Evolutionary conservation across 2,888 invertebrate genomes (phyloP).

Genomic region (Camptogramma bilineatum): DNA sequence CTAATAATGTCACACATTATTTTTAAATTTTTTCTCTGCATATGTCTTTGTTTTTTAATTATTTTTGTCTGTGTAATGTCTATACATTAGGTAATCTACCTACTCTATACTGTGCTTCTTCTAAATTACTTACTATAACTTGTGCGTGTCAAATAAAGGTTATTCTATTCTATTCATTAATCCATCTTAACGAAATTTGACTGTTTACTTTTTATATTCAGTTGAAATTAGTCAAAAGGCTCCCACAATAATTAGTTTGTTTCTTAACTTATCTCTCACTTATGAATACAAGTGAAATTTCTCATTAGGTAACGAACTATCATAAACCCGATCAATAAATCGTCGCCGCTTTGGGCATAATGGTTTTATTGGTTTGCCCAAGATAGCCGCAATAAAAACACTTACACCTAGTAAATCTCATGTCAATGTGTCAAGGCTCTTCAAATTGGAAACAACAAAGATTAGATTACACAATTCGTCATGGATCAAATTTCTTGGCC

Average conservation of each 20-base stretch:
- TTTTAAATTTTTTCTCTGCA: too few relatives aligned
- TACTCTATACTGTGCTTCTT: too few relatives aligned
- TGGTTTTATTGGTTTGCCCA: slow-evolving; percentile 23
- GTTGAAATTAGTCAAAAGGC: not conserved
- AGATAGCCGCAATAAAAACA: slow-evolving; percentile 20
- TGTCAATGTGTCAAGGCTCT: slow-evolving; percentile 25
- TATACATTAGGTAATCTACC: too few relatives aligned
- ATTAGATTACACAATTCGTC: not conserved
- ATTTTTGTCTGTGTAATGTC: too few relatives aligned
- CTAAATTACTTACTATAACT: too few relatives aligned
- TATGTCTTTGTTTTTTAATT: too few relatives aligned
- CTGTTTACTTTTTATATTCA: not conserved
- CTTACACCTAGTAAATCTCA: slow-evolving; percentile 19
- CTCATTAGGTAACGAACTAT: slow-evolving; percentile 7
- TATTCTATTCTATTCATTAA: too few relatives aligned
- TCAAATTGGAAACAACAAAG: slow-evolving; percentile 8
- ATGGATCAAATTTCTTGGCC: not conserved
- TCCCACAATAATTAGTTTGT: not conserved
- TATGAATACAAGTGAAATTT: not conserved
- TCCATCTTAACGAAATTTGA: not conserved
- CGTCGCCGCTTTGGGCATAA: slow-evolving; percentile 12
- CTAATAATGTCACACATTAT: too few relatives aligned
- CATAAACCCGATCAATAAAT: slow-evolving; percentile 10
- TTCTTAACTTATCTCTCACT: not conserved
- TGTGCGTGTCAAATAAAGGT: too few relatives aligned